Conservation (phyloP, 2,797 vertebrate species). For the Cynodonichthys magdalenae region DNA sequence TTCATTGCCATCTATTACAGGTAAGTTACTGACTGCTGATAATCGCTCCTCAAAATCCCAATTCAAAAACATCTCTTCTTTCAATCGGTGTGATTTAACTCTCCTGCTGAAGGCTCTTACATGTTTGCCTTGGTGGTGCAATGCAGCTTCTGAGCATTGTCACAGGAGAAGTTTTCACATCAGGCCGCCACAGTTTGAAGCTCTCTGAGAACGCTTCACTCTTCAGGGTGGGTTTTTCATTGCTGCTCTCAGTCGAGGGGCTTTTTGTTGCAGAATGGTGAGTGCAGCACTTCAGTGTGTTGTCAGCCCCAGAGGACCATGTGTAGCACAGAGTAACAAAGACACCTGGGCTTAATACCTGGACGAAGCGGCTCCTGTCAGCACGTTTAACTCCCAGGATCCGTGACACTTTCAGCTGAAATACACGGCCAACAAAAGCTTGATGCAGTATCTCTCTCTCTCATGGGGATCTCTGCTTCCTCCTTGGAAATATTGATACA, state of each 20-base stretch:
- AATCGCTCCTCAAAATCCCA: neutral
- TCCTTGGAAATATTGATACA: slow-evolving; percentile 27
- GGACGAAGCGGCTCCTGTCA: slow-evolving; percentile 48
- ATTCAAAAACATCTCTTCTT: neutral
- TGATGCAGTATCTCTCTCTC: slow-evolving; percentile 11
- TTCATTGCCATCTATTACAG: neutral
- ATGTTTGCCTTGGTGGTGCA: neutral
- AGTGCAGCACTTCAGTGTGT: slow-evolving; percentile 33
- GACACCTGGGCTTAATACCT: slow-evolving; percentile 53
- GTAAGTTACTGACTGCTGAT: neutral
- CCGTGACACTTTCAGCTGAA: slow-evolving; percentile 32
- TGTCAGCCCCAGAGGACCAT: slow-evolving; percentile 42
- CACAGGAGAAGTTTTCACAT: slow-evolving; percentile 1
- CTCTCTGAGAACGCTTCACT: slow-evolving; percentile 31
- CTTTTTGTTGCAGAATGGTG: slow-evolving; percentile 36
- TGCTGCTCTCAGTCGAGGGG: slow-evolving; percentile 29
- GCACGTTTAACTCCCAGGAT: slow-evolving; percentile 42
- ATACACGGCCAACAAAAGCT: slow-evolving; percentile 32
- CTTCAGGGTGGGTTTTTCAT: slow-evolving; percentile 14
- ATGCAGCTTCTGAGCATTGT: slow-evolving; percentile 6
- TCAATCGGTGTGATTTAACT: slow-evolving; percentile 29
- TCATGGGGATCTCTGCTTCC: slow-evolving; percentile 21
- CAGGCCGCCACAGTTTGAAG: slow-evolving; percentile 31
- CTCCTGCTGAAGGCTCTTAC: slow-evolving; percentile 7
- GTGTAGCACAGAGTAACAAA: slow-evolving; percentile 58